Evolutionary conservation across 2,797 vertebrate genomes (phyloP).

Genomic region (Natrix natrix): DNA sequence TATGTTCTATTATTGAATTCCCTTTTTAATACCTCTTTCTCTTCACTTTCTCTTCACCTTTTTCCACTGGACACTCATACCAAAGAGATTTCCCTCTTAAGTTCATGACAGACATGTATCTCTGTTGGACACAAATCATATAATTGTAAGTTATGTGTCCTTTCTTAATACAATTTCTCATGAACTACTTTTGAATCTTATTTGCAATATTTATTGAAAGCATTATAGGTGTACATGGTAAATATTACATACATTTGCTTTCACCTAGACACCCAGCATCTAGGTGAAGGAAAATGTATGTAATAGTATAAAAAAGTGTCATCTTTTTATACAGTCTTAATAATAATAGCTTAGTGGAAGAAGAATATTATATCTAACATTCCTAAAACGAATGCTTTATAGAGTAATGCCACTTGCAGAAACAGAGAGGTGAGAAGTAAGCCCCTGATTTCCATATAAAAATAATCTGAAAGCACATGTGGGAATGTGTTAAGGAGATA

Average conservation of each 20-base stretch:
- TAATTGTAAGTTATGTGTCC: fast-evolving
- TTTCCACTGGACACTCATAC: not conserved
- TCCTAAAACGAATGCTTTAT: not conserved
- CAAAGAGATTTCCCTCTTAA: not conserved
- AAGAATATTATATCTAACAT: slow-evolving; percentile 19
- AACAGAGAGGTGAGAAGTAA: slow-evolving; percentile 64
- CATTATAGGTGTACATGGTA: not conserved
- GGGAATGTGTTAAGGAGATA: slow-evolving; percentile 42
- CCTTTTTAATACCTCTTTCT: not conserved
- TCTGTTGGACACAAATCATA: not conserved
- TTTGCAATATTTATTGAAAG: not conserved
- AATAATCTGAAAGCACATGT: not conserved
- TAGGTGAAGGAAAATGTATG: no score
- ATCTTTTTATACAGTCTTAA: not conserved
- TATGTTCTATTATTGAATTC: not conserved
- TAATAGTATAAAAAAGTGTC: not conserved
- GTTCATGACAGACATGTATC: not conserved
- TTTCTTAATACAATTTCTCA: not conserved
- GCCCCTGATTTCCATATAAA: slow-evolving; percentile 44
- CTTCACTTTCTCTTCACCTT: no score
- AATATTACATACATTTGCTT: slow-evolving; percentile 6
- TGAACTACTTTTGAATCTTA: slow-evolving; percentile 1
- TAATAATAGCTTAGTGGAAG: not conserved
- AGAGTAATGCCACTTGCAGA: slow-evolving; percentile 16
- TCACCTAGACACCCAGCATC: not conserved